These are phyloP conservation scores for Phaedon cochleariae DNA, from an alignment of 2,888 invertebrate species.

Conservation along the genomic window DNA sequence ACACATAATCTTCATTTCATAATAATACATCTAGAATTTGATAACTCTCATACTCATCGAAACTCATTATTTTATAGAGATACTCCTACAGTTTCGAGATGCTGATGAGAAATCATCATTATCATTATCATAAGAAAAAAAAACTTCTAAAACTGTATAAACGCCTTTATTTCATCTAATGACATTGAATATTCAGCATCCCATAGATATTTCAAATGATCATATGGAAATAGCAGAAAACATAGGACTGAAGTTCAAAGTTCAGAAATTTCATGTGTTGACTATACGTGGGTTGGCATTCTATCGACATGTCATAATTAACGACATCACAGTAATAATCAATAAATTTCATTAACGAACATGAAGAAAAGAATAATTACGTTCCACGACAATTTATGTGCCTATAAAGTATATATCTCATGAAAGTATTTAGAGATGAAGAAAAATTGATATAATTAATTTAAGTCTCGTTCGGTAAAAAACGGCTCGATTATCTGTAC, in stretches of 20 bases:
- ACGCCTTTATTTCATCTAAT: neutral
- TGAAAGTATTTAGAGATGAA: constrained; percentile 6
- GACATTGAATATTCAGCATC: neutral
- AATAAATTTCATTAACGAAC: constrained; percentile 1
- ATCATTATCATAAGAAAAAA: too few relatives aligned
- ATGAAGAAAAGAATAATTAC: constrained; percentile 4
- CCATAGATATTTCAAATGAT: neutral
- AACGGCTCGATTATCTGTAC: constrained; percentile 10
- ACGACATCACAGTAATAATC: neutral
- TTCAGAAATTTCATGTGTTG: neutral
- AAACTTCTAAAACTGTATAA: too few relatives aligned
- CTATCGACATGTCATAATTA: neutral
- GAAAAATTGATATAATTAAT: constrained; percentile 9
- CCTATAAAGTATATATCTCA: constrained; percentile 6
- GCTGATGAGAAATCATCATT: too few relatives aligned
- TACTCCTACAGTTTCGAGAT: too few relatives aligned
- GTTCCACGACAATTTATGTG: constrained; percentile 7
- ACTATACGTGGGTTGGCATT: neutral
- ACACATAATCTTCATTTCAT: too few relatives aligned
- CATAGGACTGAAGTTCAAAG: neutral
- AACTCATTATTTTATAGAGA: too few relatives aligned
- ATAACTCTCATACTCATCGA: too few relatives aligned
- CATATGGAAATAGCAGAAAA: neutral
- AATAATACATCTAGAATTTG: too few relatives aligned
- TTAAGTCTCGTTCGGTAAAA: neutral